Evolutionary conservation across 2,888 invertebrate species (phyloP).

Genomic region (Sinhomidia bicolor): DNA sequence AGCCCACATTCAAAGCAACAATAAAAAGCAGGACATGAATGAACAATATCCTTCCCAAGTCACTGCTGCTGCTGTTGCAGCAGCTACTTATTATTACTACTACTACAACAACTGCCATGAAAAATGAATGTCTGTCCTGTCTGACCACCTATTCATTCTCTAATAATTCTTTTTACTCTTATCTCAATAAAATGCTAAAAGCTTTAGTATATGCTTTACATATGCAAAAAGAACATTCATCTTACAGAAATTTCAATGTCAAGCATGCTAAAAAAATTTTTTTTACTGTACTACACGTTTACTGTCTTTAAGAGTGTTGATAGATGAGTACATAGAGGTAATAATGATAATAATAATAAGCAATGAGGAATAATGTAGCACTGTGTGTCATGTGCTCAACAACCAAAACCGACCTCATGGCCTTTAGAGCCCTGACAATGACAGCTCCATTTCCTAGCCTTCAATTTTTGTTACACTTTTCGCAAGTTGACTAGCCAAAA

Average conservation of each 20-base stretch:
- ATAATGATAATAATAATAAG: constrained; percentile 35
- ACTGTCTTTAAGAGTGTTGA: constrained; percentile 61
- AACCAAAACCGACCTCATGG: constrained; percentile 69
- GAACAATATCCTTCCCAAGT: constrained; percentile 71
- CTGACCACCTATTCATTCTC: constrained; percentile 38
- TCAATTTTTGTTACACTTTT: constrained; percentile 64
- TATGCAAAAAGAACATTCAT: constrained; percentile 48
- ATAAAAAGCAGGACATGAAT: constrained; percentile 72
- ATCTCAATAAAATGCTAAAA: not conserved
- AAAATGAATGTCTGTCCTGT: constrained; percentile 31
- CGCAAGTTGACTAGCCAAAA: constrained; percentile 21
- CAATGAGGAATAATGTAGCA: not conserved
- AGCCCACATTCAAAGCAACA: constrained; percentile 63
- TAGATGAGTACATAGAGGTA: constrained; percentile 26
- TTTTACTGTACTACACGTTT: constrained; percentile 63
- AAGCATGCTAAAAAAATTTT: constrained; percentile 53
- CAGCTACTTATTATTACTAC: not conserved
- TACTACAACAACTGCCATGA: not conserved
- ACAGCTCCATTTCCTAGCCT: constrained; percentile 73
- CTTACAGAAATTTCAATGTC: constrained; percentile 71
- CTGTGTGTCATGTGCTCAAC: constrained; percentile 61
- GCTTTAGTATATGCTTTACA: constrained; percentile 9
- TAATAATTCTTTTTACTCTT: not conserved
- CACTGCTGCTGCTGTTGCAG: no score
- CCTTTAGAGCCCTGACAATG: constrained; percentile 73